Evolutionary conservation across 2,888 invertebrate species (phyloP).

Genomic region (Aleiodes leptofemur): DNA sequence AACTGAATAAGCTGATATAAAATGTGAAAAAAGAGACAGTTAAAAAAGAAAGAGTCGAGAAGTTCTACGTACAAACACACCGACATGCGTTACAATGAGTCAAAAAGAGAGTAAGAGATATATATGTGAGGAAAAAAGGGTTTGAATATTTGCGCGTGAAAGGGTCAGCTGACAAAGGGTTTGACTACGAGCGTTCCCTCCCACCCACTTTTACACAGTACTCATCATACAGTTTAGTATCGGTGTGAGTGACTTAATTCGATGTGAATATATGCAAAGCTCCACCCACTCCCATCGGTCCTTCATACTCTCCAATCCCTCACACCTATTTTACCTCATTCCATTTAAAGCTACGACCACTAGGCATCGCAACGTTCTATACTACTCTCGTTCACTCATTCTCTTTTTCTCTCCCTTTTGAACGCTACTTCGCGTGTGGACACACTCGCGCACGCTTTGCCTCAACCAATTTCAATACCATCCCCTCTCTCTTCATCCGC

Average conservation of each 20-base stretch:
- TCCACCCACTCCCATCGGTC: conserved; percentile 51
- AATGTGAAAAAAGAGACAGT: conserved; percentile 13
- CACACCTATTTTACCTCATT: conserved; percentile 34
- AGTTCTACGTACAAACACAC: conserved; percentile 41
- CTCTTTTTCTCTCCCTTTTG: conserved; percentile 21
- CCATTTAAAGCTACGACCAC: conserved; percentile 35
- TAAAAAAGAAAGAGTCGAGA: conserved; percentile 3
- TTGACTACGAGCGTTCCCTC: conserved; percentile 52
- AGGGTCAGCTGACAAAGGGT: conserved; percentile 75
- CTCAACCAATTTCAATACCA: conserved; percentile 72
- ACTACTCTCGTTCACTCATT: conserved; percentile 10
- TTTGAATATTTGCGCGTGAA: conserved; percentile 78
- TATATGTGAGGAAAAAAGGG: conserved; percentile 60
- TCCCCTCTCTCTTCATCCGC: conserved; percentile 47
- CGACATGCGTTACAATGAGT: conserved; percentile 18
- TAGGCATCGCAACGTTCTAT: conserved; percentile 2
- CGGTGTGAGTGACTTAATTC: conserved; percentile 72
- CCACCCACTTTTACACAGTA: conserved; percentile 1
- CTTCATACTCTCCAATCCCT: conserved; percentile 28
- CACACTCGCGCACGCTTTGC: conserved; percentile 44
- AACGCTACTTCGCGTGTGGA: conserved; percentile 6
- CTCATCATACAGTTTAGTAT: conserved; percentile 38
- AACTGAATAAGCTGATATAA: conserved; percentile 36
- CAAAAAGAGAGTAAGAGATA: conserved; percentile 17
- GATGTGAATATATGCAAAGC: conserved; percentile 69